Evolutionary conservation across 2,113 vertebrate genomes (phyloP), one percentile per base, ranked within the genome.

Genomic region (Hyperoodon ampullatus): DNA sequence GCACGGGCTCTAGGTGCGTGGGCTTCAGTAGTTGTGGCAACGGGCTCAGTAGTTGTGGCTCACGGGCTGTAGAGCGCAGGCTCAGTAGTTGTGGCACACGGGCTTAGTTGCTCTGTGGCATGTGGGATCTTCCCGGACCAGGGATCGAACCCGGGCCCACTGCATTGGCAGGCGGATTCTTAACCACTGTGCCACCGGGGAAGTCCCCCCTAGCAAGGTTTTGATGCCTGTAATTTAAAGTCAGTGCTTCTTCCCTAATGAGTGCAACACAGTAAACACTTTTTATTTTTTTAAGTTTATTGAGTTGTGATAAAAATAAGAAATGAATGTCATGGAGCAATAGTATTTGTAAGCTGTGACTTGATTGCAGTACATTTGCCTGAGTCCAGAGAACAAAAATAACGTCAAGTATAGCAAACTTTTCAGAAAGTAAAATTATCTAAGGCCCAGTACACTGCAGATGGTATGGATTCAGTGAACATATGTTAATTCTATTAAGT

Each of bases 251-350:
- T 23, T 81, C 39, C 9, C 35, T 95, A 96, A 93, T 96, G 65
- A 95, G 21, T 82, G 3, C 23, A 58, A 84, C 12, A 53, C 24
- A 28, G 47, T 80, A 91, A 91, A 83, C 63, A 77, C 16, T 44
- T 85, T 80, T 95, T 58, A 3, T 42, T 71, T 88, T 86, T 90
- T 96, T 70, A 1, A 80, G 82, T 80, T 55, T 93, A 89, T 35
- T 92, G 61, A 90, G 75, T 58, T 82, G 23, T 88, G 87, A 95
- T 81, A 87, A 30, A 39, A 90, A 88, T 92, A 80, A 95, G 24
- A 85, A 95, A 88, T 66, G 14, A 92, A 19, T 83, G 55, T 78
- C 74, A 83, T 1, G 4, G 68, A 65, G 12, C n/a, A 65, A 70
- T 83, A 90, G 47, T 19, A 92, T 65, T 81, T 85, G 15, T 61